Evolutionary conservation across 2,113 vertebrate species (phyloP), one percentile per base, ranked within the genome.

Genomic region (Pleuronectes platessa): DNA sequence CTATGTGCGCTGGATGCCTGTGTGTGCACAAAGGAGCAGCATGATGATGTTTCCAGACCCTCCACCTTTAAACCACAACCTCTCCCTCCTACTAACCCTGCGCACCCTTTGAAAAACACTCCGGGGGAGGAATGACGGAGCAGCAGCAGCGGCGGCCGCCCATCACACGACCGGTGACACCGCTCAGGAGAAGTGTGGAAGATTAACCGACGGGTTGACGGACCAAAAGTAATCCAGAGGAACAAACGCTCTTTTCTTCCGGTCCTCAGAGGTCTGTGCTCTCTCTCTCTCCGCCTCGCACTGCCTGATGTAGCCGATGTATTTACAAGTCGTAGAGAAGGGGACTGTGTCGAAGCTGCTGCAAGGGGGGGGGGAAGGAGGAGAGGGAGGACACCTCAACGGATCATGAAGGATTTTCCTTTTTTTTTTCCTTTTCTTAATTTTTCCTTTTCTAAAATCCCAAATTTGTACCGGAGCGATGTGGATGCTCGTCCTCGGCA

Each of bases 401-500:
- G 66, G 79, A 88, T 88, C 81, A 89, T 93, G 92, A 94, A 94
- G 93, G 91, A 91, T 87, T 87, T 24, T 14, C 13, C 11, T 23
- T 1, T n/a, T 53, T 72, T 31, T 31, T 31, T 31, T 27, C 40
- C 40, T 71, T 72, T 45, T 51, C 51, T 35, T 31, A 31, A 31
- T 31, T 67, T 47, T 21, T 53, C 26, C 27, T 15, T 60, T 56
- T 56, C 62, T 49, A n/a, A 61, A 81, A 67, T 78, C 72, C 74
- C 56, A 54, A 58, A 63, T 78, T 64, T 61, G 17, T 61, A 27
- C 68, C 49, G 64, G 80, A 82, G 68, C 37, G 82, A 76, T 37
- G 15, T 76, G 59, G 23, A 37, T 3, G 37, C 58, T 59, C 55
- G 1, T 26, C 23, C 20, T 71, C 70, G 13, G 35, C 37, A 31